Evolutionary conservation across 2,888 invertebrate species (phyloP).

Genomic region (Byasa hedistus): DNA sequence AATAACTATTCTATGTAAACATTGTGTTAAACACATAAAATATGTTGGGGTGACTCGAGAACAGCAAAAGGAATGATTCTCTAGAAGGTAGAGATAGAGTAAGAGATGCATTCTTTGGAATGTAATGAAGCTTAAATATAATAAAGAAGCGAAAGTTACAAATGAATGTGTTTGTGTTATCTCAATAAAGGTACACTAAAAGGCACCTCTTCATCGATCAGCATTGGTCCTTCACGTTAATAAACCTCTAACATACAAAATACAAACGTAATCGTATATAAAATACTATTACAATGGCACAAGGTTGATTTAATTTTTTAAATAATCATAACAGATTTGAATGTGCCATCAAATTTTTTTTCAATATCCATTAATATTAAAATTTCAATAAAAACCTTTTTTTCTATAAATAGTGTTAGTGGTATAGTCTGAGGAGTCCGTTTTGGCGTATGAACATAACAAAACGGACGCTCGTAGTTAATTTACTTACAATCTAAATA

Average conservation of each 20-base stretch:
- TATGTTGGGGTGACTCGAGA: constrained; percentile 46
- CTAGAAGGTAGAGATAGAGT: constrained; percentile 53
- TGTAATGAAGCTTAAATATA: constrained; percentile 67
- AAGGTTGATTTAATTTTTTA: constrained; percentile 40
- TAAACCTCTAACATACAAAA: constrained; percentile 50
- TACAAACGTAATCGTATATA: constrained; percentile 42
- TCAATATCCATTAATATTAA: constrained; percentile 36
- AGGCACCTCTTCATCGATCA: constrained; percentile 62
- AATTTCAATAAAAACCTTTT: constrained; percentile 41
- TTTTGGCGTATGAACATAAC: no score
- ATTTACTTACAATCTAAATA: constrained; percentile 52
- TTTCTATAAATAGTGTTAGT: constrained; percentile 41
- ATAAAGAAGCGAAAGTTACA: constrained; percentile 35
- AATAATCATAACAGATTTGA: constrained; percentile 32
- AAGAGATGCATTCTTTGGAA: constrained; percentile 72
- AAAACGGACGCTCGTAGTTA: no score
- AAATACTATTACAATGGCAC: constrained; percentile 50
- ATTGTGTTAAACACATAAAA: constrained; percentile 60
- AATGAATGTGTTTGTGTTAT: constrained; percentile 49
- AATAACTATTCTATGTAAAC: constrained; percentile 38
- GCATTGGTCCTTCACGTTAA: constrained; percentile 65
- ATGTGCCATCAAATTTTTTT: constrained; percentile 41
- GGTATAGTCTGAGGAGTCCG: constrained; percentile 35
- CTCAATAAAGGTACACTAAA: constrained; percentile 52
- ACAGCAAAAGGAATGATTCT: constrained; percentile 64